Percentiles rank a stretch among this genome's conserved stretches.
phyloP scores from a whole-genome alignment of 2,113 vertebrate genomes.

The Rhizomys pruinosus region DNA sequence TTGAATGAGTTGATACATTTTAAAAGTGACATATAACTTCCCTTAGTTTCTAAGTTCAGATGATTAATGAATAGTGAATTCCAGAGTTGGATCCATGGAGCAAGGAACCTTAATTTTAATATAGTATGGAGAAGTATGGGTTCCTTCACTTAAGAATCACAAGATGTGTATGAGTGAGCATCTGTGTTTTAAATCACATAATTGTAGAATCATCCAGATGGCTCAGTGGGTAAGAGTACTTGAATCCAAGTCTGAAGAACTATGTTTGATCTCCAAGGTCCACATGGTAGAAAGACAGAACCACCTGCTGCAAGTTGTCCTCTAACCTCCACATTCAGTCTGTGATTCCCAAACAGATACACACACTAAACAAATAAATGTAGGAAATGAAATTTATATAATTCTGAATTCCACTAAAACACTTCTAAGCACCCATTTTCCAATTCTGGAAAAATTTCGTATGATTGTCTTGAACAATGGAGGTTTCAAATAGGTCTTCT shows the following conservation, averaged over 20 bases:
- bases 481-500: conserved; percentile 14
- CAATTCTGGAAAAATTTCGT: neutral
- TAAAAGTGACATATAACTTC: neutral
- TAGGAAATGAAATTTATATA: neutral
- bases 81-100: neutral
- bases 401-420: conserved; percentile 33
- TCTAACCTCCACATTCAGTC: neutral
- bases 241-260: neutral
- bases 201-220: neutral
- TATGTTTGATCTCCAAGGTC: neutral
- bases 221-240: neutral
- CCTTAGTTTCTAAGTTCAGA: conserved; percentile 31
- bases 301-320: neutral
- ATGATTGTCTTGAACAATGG: neutral
- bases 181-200: neutral
- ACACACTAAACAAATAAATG: neutral
- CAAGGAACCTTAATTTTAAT: neutral
- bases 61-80: neutral
- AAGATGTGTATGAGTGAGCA: neutral
- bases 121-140: neutral
- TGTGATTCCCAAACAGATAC: neutral
- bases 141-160: neutral
- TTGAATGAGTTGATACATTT: neutral
- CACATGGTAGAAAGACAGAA: neutral
- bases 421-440: neutral